Evolutionary conservation across 2,888 invertebrate species (phyloP).

Genomic region (Endotricha flammealis): DNA sequence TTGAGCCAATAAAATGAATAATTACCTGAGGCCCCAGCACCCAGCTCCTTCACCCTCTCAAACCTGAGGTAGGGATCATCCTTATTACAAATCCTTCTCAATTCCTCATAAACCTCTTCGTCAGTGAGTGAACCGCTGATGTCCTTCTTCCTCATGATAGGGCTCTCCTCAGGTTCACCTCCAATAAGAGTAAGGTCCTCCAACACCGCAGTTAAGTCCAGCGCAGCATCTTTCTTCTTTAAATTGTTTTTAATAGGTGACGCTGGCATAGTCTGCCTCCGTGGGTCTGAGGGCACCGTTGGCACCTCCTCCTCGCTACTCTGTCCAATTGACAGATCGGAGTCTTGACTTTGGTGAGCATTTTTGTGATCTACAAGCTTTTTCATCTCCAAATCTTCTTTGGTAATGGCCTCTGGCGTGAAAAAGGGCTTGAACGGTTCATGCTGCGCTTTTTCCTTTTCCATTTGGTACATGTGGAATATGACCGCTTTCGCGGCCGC

Average conservation of each 20-base stretch:
- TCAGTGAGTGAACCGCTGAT: constrained; percentile 79
- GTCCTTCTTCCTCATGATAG: constrained; percentile 80
- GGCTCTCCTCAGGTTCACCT: constrained; percentile 74
- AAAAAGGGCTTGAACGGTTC: constrained; percentile 88
- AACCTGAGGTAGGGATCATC: constrained; percentile 90
- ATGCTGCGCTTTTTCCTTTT: constrained; percentile 86
- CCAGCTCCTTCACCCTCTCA: constrained; percentile 89
- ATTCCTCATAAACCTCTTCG: constrained; percentile 86
- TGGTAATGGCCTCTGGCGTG: constrained; percentile 88
- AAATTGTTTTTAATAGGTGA: constrained; percentile 60
- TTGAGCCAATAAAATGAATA: constrained; percentile 6
- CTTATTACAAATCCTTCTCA: constrained; percentile 87
- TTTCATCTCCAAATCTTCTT: constrained; percentile 90
- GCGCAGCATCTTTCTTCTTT: constrained; percentile 59
- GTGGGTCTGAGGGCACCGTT: constrained; percentile 51
- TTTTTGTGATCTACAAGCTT: constrained; percentile 85
- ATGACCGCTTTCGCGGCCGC: constrained; percentile 94
- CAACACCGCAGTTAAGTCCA: constrained; percentile 55
- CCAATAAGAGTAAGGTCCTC: constrained; percentile 65
- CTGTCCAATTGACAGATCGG: constrained; percentile 70
- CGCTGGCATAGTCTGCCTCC: constrained; percentile 77
- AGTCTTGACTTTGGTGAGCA: constrained; percentile 82
- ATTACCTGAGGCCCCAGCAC: constrained; percentile 89
- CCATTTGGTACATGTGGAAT: constrained; percentile 92
- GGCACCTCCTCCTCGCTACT: constrained; percentile 75